Conservation (phyloP, 2,888 invertebrate genomes). For the Lithophane leautieri region DNA sequence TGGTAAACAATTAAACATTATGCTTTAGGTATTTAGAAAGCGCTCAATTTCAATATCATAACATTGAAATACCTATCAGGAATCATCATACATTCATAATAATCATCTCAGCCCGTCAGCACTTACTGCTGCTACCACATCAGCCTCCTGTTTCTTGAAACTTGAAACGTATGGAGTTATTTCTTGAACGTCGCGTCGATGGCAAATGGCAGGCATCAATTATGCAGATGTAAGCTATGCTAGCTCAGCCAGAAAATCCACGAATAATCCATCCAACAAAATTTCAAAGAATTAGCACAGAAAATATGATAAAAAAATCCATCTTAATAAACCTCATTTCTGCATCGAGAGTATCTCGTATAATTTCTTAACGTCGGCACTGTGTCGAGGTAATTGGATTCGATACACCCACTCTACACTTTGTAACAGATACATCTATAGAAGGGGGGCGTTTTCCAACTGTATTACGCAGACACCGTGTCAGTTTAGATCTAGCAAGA, state of each 20-base stretch:
- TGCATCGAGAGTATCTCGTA: constrained; percentile 70
- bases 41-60: too few relatives aligned
- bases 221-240: not conserved
- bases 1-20: too few relatives aligned
- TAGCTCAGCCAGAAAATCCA: constrained; percentile 2
- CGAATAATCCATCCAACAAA: not conserved
- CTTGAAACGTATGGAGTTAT: too few relatives aligned
- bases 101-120: too few relatives aligned
- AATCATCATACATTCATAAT: too few relatives aligned
- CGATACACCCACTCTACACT: constrained; percentile 68
- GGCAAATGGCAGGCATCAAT: too few relatives aligned
- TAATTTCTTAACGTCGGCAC: constrained; percentile 78
- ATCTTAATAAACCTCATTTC: constrained; percentile 61
- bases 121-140: too few relatives aligned
- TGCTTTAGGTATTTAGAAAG: too few relatives aligned
- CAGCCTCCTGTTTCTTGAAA: too few relatives aligned
- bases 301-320: constrained; percentile 53
- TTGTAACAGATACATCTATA: constrained; percentile 61
- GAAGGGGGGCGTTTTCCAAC: constrained; percentile 50
- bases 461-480: constrained; percentile 56
- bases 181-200: too few relatives aligned
- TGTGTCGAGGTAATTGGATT: constrained; percentile 76
- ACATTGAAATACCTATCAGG: too few relatives aligned
- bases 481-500: constrained; percentile 44
- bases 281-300: constrained; percentile 24